These are phyloP conservation scores for Plecotus auritus DNA, from an alignment of 2,113 vertebrate genomes.

Conservation along the genomic window DNA sequence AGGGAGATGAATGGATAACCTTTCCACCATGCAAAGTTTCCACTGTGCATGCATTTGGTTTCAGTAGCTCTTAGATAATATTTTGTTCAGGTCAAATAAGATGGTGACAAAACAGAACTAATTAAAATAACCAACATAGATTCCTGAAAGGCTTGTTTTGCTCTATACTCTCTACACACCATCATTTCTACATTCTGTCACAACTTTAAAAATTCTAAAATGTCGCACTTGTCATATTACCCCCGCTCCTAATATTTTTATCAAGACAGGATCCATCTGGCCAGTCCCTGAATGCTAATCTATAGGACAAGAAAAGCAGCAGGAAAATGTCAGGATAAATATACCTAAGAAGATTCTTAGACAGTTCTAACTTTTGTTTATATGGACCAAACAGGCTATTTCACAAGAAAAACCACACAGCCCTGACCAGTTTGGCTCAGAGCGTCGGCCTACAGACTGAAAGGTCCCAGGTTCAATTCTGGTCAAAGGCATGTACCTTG, in stretches of 20 bases:
- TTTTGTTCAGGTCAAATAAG: background rate
- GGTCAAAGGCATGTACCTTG: too few species aligned
- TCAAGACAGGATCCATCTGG: background rate
- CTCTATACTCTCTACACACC: accelerated
- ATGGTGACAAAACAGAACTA: constrained; percentile 8
- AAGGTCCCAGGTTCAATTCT: too few species aligned
- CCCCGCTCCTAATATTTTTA: background rate
- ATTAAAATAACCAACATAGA: background rate
- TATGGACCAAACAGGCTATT: background rate
- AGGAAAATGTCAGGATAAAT: background rate
- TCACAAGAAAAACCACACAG: background rate
- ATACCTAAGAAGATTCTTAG: background rate
- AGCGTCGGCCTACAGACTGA: too few species aligned
- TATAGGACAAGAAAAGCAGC: background rate
- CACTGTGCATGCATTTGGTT: background rate
- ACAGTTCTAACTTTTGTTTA: background rate
- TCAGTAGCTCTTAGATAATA: background rate
- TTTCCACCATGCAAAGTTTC: constrained; percentile 25
- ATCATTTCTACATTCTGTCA: background rate
- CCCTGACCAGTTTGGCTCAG: too few species aligned
- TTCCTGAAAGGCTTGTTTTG: background rate
- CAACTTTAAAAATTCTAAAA: background rate
- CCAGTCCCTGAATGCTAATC: background rate
- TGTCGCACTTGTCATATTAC: background rate
- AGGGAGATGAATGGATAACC: constrained; percentile 42